phyloP scores from a whole-genome alignment of 2,888 invertebrate genomes.

The Leptothorax acervorum region DNA sequence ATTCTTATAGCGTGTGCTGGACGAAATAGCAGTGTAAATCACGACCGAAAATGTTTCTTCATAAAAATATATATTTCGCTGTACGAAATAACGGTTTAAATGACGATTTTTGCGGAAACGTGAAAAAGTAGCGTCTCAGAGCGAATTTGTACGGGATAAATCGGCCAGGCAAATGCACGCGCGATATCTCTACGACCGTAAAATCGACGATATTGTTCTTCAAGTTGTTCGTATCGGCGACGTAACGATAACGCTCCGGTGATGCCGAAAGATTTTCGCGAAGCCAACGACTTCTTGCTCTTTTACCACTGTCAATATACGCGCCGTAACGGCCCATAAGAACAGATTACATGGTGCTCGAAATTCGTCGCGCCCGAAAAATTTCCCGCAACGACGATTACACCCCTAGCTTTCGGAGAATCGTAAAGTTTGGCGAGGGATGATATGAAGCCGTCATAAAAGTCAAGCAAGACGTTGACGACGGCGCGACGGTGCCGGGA shows the following conservation, averaged over 20 bases:
- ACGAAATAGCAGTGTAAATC: neutral
- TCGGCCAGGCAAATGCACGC: neutral
- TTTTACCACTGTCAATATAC: conserved; percentile 24
- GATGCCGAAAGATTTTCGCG: conserved; percentile 33
- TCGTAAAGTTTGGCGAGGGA: conserved; percentile 26
- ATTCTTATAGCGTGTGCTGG: neutral
- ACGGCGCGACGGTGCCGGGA: neutral
- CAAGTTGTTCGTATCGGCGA: conserved; percentile 26
- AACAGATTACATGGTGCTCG: conserved; percentile 55
- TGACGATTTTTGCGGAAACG: neutral
- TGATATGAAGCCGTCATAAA: conserved; percentile 23
- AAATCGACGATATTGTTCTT: conserved; percentile 47
- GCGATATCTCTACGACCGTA: conserved; percentile 40
- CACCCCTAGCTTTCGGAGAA: neutral
- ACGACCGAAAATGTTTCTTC: neutral
- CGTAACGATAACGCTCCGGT: conserved; percentile 38
- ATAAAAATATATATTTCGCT: neutral
- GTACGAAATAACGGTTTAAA: neutral
- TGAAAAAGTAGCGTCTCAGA: too few species aligned
- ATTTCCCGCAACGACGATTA: conserved; percentile 38
- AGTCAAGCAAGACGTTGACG: conserved; percentile 27
- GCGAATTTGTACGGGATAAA: conserved; percentile 2
- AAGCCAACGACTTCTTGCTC: neutral
- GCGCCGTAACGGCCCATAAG: conserved; percentile 30
- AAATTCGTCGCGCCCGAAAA: conserved; percentile 60